Base-by-base conservation (phyloP, 2,888 invertebrate genomes). In the Panzeria rudis region DNA sequence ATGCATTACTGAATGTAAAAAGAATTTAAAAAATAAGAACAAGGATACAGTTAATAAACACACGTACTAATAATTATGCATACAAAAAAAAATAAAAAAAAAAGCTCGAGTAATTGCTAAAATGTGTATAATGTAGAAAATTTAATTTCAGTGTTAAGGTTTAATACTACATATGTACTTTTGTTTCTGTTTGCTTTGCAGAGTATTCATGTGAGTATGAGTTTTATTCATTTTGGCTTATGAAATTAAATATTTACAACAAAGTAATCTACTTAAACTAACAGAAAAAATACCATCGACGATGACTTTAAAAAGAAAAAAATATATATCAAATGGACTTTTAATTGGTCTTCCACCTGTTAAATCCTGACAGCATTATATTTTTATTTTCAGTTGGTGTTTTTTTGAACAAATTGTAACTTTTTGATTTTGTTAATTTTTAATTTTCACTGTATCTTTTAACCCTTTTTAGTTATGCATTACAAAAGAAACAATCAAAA, bases 281-380 rank as follows among this genome's bases (percentile, higher is more conserved):
- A 6, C 61, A 54, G 25, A 17, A 54, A 47, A 13, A 56, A 32
- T n/a, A 44, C 20, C 7, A 20, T n/a, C 44, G 5, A 44, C 44
- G 38, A 29, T 50, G 32, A 32, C 59, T 47, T n/a, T 6, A 15
- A 52, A 25, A 29, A 62, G 6, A 15, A 56, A 29, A 64, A 62
- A 73, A 68, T n/a, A 75, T 62, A 73, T 13, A 71, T 61, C 75
- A 50, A 75, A 83, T 78, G 69, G 62, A 20, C 35, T 62, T 84
- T 84, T 84, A 79, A 84, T 79, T 84, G 84, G 64, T 71, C 69
- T 79, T 79, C 75, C 73, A 75, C 69, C 75, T 69, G 56, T 69
- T 75, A 83, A 75, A 75, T 75, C 41, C 64, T 84, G 79, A 84
- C 79, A 75, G 64, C 64, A 75, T 64, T 84, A 64, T 66, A 29